phyloP scores from a whole-genome alignment of 2,797 vertebrate species.

The Notoglanidium macrostoma region DNA sequence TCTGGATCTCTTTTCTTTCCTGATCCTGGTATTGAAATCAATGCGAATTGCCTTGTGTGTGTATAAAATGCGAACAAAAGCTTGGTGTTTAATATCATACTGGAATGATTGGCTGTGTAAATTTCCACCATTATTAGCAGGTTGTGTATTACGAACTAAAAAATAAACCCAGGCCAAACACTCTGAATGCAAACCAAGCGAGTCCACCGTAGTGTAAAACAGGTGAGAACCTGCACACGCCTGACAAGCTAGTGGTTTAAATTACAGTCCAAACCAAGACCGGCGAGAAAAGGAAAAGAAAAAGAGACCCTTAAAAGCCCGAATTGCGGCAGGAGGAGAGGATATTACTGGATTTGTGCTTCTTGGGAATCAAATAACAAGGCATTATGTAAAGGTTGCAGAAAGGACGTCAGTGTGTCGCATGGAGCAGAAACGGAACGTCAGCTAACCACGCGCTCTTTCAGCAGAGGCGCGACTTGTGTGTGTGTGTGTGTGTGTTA shows the following conservation, averaged over 20 bases:
- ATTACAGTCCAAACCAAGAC: not conserved
- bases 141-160: not conserved
- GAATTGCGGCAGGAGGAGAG: not conserved
- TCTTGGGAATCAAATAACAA: conserved; percentile 12
- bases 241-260: conserved; percentile 7
- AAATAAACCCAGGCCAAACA: not conserved
- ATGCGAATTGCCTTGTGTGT: not conserved
- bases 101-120: not conserved
- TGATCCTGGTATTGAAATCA: not conserved
- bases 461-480: not conserved
- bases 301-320: not conserved
- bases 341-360: conserved; percentile 27
- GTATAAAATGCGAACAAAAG: not conserved
- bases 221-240: not conserved
- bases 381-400: conserved; percentile 13
- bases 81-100: not conserved
- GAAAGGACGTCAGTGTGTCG: not conserved
- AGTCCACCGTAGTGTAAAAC: not conserved
- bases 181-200: not conserved
- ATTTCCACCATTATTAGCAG: not conserved
- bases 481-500: not conserved
- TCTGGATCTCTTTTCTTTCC: not conserved
- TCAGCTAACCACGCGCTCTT: not conserved
- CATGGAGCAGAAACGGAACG: conserved; percentile 4
- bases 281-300: not conserved